phyloP scores from a whole-genome alignment of 2,888 invertebrate genomes.

The Hedychridium roseum region DNA sequence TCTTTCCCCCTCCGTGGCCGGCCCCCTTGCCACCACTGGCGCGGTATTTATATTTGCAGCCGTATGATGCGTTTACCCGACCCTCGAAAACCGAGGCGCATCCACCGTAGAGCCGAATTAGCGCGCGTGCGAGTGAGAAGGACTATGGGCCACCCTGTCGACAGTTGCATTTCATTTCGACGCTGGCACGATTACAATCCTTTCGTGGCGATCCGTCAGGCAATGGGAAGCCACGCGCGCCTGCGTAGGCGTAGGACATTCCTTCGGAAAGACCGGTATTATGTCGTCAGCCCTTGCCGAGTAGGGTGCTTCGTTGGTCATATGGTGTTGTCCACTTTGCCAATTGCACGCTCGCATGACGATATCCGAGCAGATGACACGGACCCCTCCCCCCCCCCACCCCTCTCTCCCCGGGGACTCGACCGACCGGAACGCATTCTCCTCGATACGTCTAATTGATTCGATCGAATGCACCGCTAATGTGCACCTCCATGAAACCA shows the following conservation, averaged over 20 bases:
- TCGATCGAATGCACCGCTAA: too few relatives aligned
- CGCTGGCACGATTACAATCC: constrained; percentile 30
- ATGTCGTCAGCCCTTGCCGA: constrained; percentile 13
- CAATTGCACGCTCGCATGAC: constrained; percentile 28
- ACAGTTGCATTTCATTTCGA: constrained; percentile 51
- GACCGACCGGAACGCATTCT: constrained; percentile 40
- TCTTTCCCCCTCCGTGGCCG: constrained; percentile 15
- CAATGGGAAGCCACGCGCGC: constrained; percentile 7
- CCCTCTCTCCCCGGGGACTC: constrained; percentile 9
- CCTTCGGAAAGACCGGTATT: constrained; percentile 37
- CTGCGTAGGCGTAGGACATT: constrained; percentile 33
- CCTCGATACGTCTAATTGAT: too few relatives aligned
- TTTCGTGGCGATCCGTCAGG: constrained; percentile 32
- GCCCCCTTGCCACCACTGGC: constrained; percentile 22
- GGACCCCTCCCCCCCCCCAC: constrained; percentile 7
- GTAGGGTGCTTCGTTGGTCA: constrained; percentile 37
- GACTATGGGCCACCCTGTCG: constrained; percentile 25
- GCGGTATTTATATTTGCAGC: constrained; percentile 46
- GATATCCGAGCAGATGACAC: constrained; percentile 5
- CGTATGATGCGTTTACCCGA: constrained; percentile 39
- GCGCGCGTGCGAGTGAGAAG: too few relatives aligned
- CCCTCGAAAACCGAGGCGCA: constrained; percentile 30
- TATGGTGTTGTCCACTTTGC: constrained; percentile 47
- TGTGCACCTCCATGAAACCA: too few relatives aligned
- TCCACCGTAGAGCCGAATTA: constrained; percentile 2